A percentile compares a stretch with the other conserved stretches of the same genome.
These are phyloP conservation scores for Rhynchophorus ferrugineus DNA, from an alignment of 1,140 invertebrate genomes.

Conservation along the genomic window DNA sequence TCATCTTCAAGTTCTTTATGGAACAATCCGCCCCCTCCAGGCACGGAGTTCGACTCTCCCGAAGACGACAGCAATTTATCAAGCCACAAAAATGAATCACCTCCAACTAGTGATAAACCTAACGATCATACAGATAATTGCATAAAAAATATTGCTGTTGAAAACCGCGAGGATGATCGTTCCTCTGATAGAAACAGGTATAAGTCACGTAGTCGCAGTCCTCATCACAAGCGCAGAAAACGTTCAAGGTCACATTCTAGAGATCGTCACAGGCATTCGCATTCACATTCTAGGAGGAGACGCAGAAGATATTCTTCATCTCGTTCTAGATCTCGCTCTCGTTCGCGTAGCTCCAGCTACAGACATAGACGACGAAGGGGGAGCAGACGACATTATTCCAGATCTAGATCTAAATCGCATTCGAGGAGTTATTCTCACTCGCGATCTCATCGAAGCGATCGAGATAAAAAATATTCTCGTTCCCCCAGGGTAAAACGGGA, in stretches of 20 bases:
- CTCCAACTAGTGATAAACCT: conserved; percentile 5
- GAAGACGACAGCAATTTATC: conserved; percentile 12
- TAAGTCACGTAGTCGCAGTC: conserved; percentile 32
- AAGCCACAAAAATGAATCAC: conserved; percentile 13
- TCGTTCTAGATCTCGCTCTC: conserved; percentile 25
- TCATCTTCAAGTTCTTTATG: conserved; percentile 25
- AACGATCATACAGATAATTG: conserved; percentile 32
- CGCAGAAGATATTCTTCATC: conserved; percentile 23
- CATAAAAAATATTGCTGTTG: conserved; percentile 32
- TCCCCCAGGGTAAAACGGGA: conserved; percentile 25
- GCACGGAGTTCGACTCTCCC: conserved; percentile 29
- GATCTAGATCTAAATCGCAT: background rate
- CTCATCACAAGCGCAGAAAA: conserved; percentile 24
- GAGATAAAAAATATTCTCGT: conserved; percentile 25
- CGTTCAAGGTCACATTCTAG: conserved; percentile 22
- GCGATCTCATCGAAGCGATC: conserved; percentile 33
- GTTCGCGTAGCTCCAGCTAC: conserved; percentile 31
- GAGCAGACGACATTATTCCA: conserved; percentile 13
- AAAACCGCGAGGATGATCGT: conserved; percentile 25
- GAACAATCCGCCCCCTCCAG: conserved; percentile 39
- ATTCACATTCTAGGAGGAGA: conserved; percentile 22
- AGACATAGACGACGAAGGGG: conserved; percentile 30
- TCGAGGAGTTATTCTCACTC: conserved; percentile 38
- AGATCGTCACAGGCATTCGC: conserved; percentile 23
- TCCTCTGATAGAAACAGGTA: conserved; percentile 29